Evolutionary conservation across 1,140 invertebrate species (phyloP).

Genomic region (Pseudobourletiella spinata): DNA sequence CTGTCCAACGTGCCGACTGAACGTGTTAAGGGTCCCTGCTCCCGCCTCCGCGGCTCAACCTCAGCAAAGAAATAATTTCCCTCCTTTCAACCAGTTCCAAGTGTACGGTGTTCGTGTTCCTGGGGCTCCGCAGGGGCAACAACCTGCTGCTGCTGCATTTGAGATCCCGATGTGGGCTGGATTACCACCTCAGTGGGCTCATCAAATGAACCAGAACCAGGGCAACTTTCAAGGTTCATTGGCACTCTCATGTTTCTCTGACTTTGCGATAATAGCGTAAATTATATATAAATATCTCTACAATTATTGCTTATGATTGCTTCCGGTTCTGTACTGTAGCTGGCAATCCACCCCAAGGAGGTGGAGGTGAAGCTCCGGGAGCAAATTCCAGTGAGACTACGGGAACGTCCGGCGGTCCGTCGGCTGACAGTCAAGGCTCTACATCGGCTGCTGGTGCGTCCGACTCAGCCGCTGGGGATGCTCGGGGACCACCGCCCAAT

Average conservation of each 20-base stretch:
- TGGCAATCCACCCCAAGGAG: no score
- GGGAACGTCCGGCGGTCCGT: not conserved
- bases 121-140: constrained; percentile 15
- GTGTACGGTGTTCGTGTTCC: constrained; percentile 42
- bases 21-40: constrained; percentile 70
- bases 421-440: not conserved
- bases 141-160: no score
- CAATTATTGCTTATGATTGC: no score
- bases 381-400: not conserved
- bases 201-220: constrained; percentile 10
- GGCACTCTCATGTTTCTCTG: no score
- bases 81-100: constrained; percentile 22
- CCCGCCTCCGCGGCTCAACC: constrained; percentile 35
- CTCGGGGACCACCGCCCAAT: constrained; percentile 15
- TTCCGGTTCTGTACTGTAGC: no score
- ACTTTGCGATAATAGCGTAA: no score
- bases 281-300: no score
- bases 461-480: constrained; percentile 13
- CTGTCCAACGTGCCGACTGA: constrained; percentile 95
- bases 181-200: constrained; percentile 19
- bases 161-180: constrained; percentile 23
- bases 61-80: constrained; percentile 18
- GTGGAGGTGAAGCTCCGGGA: not conserved
- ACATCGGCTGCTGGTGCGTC: not conserved
- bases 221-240: constrained; percentile 3